Evolutionary conservation across 2,888 invertebrate genomes (phyloP).

Genomic region (Neria commutata): DNA sequence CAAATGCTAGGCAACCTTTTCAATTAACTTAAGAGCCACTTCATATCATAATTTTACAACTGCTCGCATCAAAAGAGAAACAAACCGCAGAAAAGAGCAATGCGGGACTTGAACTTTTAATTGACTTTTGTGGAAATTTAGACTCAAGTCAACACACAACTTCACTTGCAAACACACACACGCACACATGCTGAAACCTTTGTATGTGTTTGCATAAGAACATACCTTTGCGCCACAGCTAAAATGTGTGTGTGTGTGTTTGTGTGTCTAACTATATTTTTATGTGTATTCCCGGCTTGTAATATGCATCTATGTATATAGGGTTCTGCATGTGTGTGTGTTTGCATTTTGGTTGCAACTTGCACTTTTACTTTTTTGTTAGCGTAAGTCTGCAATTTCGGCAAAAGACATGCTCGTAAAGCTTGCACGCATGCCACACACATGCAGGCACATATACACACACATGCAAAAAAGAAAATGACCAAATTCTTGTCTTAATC

Average conservation of each 20-base stretch:
- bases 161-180: neutral
- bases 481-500: neutral
- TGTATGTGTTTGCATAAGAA: too few species aligned
- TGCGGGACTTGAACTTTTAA: slow-evolving; percentile 7
- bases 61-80: neutral
- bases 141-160: too few species aligned
- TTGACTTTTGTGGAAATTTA: neutral
- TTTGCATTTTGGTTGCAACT: neutral
- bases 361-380: neutral
- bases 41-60: neutral
- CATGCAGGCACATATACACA: too few species aligned
- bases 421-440: neutral
- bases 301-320: neutral
- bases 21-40: neutral
- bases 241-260: neutral
- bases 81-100: too few species aligned
- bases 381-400: neutral
- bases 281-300: neutral
- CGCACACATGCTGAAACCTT: neutral
- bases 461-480: neutral
- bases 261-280: too few species aligned
- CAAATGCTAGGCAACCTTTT: neutral
- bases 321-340: neutral
- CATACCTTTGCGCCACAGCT: too few species aligned
- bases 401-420: neutral